Evolutionary conservation across 2,113 vertebrate genomes (phyloP).

Genomic region (Myiozetetes cayanensis): DNA sequence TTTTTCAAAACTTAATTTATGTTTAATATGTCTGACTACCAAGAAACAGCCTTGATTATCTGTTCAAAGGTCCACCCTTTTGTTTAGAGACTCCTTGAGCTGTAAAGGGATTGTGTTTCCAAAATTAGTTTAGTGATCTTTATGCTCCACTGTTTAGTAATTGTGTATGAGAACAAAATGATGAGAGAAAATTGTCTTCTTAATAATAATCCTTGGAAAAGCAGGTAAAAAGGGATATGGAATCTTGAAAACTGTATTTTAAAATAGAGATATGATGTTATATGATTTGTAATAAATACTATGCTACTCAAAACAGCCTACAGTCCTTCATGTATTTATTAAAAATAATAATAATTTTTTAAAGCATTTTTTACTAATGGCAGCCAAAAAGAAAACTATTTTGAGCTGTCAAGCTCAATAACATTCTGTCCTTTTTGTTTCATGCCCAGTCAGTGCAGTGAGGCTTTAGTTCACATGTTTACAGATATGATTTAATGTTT

Average conservation of each 20-base stretch:
- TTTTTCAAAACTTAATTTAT: neutral
- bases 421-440: neutral
- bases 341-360: neutral
- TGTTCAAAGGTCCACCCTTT: neutral
- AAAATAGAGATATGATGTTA: neutral
- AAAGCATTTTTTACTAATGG: neutral
- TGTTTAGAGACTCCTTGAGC: neutral
- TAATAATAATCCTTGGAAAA: neutral
- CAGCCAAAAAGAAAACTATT: neutral
- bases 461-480: neutral
- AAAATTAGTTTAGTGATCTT: neutral
- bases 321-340: neutral
- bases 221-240: neutral
- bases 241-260: neutral
- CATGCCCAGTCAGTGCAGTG: neutral
- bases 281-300: neutral
- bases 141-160: neutral
- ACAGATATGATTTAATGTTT: neutral
- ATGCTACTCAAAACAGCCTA: neutral
- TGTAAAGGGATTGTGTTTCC: neutral
- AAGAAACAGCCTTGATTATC: neutral
- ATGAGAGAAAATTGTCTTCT: neutral
- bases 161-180: neutral
- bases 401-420: neutral
- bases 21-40: neutral